These are phyloP conservation scores for Helicoverpa armigera DNA, from an alignment of 1,140 invertebrate genomes.

Conservation along the genomic window DNA sequence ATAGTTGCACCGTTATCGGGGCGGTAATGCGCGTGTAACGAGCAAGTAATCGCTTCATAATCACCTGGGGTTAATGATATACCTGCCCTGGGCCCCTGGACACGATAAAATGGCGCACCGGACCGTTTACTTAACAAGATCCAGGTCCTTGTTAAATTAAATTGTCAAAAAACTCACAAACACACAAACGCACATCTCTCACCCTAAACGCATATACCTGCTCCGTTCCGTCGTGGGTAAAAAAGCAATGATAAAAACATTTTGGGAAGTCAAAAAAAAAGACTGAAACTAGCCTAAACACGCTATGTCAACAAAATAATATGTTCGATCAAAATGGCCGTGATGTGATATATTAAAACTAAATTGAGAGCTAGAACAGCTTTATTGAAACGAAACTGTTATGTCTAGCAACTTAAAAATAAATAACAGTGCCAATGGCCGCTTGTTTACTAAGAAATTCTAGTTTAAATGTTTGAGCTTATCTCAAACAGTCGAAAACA, in stretches of 20 bases:
- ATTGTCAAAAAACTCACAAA: too few relatives aligned
- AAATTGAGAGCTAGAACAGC: neutral
- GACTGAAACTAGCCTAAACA: neutral
- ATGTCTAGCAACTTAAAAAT: neutral
- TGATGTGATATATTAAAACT: conserved; percentile 4
- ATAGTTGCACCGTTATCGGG: conserved; percentile 59
- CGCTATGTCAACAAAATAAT: neutral
- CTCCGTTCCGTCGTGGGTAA: too few relatives aligned
- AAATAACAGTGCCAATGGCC: neutral
- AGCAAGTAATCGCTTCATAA: conserved; percentile 69
- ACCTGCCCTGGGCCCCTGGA: conserved; percentile 43
- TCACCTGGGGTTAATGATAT: conserved; percentile 62
- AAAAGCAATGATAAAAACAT: neutral
- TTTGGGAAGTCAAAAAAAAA: neutral
- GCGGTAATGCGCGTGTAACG: conserved; percentile 63
- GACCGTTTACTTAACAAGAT: neutral
- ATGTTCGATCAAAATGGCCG: conserved; percentile 18
- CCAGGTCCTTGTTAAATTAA: neutral
- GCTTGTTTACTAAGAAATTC: conserved; percentile 10
- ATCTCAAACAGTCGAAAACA: neutral
- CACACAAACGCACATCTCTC: too few relatives aligned
- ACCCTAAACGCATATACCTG: too few relatives aligned
- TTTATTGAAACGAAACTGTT: neutral
- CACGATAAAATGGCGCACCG: conserved; percentile 52
- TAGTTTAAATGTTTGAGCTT: neutral